Evolutionary conservation across 2,113 vertebrate genomes (phyloP).

Genomic region (Dromaius novaehollandiae): DNA sequence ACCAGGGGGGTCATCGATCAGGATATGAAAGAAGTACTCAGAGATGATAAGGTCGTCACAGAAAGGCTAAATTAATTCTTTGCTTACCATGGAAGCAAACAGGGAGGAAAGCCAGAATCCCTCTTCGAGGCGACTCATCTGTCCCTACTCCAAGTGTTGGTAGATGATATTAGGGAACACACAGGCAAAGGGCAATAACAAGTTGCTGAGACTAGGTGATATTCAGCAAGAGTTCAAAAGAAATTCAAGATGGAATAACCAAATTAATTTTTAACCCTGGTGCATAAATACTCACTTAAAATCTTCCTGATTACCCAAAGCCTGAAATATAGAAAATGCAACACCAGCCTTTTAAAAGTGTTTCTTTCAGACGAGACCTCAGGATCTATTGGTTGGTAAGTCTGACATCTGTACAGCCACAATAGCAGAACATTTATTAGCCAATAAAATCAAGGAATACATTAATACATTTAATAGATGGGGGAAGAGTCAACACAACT

Average conservation of each 20-base stretch:
- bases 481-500: neutral
- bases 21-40: neutral
- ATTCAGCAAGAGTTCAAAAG: neutral
- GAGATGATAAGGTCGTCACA: neutral
- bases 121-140: neutral
- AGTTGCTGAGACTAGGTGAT: neutral
- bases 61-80: neutral
- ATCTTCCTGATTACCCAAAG: neutral
- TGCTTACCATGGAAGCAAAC: neutral
- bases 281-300: neutral
- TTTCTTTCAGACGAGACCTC: neutral
- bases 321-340: neutral
- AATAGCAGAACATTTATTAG: neutral
- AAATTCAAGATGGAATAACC: neutral
- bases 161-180: neutral
- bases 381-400: neutral
- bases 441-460: neutral
- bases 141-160: too few species aligned
- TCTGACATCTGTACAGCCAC: neutral
- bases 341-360: neutral
- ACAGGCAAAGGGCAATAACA: neutral
- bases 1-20: neutral
- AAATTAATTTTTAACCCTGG: neutral
- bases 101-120: neutral
- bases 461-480: neutral